Conservation (phyloP, 2,888 invertebrate genomes). For the Shargacucullia verbasci region DNA sequence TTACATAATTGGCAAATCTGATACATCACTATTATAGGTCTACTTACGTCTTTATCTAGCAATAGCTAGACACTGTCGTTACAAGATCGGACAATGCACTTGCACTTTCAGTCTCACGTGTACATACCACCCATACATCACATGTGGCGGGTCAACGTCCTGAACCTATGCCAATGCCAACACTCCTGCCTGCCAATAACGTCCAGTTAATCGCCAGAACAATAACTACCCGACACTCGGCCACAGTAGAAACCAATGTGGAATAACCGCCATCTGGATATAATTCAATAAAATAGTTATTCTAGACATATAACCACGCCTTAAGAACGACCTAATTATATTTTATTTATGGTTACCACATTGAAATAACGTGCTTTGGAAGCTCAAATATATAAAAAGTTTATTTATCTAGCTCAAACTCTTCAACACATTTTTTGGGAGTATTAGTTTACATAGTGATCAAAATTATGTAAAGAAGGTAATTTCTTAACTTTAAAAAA, state of each 20-base stretch:
- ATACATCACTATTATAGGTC: too few species aligned
- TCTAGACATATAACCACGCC: slow-evolving; percentile 23
- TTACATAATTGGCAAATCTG: too few species aligned
- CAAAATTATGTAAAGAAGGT: too few species aligned
- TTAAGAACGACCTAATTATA: slow-evolving; percentile 38
- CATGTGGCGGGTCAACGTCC: slow-evolving; percentile 75
- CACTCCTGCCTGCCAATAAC: slow-evolving; percentile 72
- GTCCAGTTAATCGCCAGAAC: slow-evolving; percentile 37
- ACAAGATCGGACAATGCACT: slow-evolving; percentile 66
- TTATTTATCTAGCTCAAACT: slow-evolving; percentile 9
- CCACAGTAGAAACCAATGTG: slow-evolving; percentile 11
- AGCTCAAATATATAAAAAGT: slow-evolving; percentile 4
- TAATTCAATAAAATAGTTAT: slow-evolving; percentile 11
- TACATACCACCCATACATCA: slow-evolving; percentile 47
- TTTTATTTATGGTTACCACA: slow-evolving; percentile 43
- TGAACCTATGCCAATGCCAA: slow-evolving; percentile 83
- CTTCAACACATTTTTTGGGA: not conserved
- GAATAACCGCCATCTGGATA: slow-evolving; percentile 1
- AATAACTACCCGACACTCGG: slow-evolving; percentile 20
- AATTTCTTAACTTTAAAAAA: not conserved
- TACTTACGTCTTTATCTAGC: too few species aligned
- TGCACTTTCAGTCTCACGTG: slow-evolving; percentile 71
- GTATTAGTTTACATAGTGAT: not conserved
- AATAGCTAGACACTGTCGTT: slow-evolving; percentile 11
- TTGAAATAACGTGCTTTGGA: slow-evolving; percentile 10